Evolutionary conservation across 2,113 vertebrate genomes (phyloP).

Genomic region (Prietella phreatophila): DNA sequence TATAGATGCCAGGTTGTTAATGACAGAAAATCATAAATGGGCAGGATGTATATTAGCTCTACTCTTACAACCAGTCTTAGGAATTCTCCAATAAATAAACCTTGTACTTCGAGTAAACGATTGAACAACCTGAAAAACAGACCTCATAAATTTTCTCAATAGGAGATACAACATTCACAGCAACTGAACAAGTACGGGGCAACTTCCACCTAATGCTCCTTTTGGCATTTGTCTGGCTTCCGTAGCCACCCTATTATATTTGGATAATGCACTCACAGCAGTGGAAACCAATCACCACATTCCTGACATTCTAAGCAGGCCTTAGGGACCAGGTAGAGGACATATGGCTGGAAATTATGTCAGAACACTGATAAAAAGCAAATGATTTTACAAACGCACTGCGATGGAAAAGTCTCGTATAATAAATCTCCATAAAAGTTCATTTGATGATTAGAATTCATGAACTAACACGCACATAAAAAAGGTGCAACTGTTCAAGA

Average conservation of each 20-base stretch:
- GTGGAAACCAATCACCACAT: background rate
- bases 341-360: background rate
- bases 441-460: background rate
- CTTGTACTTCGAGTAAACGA: background rate
- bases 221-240: background rate
- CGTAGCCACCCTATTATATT: background rate
- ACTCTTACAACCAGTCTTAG: background rate
- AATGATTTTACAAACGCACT: background rate
- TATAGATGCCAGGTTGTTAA: background rate
- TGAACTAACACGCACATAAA: background rate
- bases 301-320: background rate
- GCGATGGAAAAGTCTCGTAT: background rate
- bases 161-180: background rate
- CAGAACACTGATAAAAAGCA: background rate
- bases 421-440: background rate
- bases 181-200: too few relatives aligned
- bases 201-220: background rate
- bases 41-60: background rate
- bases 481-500: background rate
- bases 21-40: background rate
- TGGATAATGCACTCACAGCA: too few relatives aligned
- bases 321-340: background rate
- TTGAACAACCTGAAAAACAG: background rate
- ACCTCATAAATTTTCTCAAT: background rate
- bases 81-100: slow-evolving; percentile 1